These are phyloP conservation scores for Himalopsyche kuldschensis DNA, from an alignment of 2,888 invertebrate genomes.

Conservation along the genomic window DNA sequence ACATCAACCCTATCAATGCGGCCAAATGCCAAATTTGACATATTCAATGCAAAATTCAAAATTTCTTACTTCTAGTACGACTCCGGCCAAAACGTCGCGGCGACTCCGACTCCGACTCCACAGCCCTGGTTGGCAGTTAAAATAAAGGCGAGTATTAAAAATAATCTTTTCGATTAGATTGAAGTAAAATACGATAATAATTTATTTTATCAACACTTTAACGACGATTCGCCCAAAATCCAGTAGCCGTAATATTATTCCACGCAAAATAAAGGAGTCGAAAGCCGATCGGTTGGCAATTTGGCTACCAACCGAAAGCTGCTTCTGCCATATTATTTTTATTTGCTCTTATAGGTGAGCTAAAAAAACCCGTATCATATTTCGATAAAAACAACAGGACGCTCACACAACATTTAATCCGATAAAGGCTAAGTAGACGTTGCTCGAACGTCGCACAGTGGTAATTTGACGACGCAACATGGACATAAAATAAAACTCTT, in stretches of 20 bases:
- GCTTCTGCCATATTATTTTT: neutral
- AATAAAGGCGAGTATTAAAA: no score
- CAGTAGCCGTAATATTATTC: neutral
- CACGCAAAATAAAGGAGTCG: neutral
- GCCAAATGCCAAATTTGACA: no score
- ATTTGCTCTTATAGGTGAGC: neutral
- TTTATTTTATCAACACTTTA: no score
- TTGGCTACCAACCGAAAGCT: neutral
- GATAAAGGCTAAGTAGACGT: neutral
- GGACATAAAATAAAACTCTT: no score
- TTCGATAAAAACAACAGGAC: neutral
- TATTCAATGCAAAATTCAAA: no score
- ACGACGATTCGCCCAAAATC: neutral
- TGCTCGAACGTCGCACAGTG: neutral
- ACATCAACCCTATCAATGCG: no score
- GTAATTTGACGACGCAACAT: neutral
- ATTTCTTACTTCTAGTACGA: no score
- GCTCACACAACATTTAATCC: neutral
- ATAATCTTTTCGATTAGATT: no score
- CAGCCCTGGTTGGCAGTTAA: no score
- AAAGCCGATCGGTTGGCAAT: neutral
- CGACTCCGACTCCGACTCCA: no score
- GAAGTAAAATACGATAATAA: no score
- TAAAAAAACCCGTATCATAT: neutral
- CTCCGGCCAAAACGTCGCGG: no score